These are phyloP conservation scores for Elysia chlorotica DNA, from an alignment of 1,140 invertebrate species.

Conservation along the genomic window DNA sequence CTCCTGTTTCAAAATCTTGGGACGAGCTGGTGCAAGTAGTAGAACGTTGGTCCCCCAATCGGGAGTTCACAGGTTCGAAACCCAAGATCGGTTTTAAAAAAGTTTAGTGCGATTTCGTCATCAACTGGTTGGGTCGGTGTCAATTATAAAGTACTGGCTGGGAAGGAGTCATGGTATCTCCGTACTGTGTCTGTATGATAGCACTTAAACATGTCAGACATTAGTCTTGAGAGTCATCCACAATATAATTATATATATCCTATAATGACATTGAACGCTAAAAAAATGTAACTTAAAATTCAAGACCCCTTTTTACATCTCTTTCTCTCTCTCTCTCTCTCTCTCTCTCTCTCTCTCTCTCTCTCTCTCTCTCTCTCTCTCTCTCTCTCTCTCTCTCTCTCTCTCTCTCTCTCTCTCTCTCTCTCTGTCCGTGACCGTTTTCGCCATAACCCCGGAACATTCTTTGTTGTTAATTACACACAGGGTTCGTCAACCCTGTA, in stretches of 20 bases:
- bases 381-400: neutral
- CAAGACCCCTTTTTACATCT: neutral
- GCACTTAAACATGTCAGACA: neutral
- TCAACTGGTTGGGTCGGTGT: neutral
- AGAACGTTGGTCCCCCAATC: neutral
- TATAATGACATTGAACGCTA: no score
- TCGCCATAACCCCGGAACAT: neutral
- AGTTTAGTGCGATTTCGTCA: neutral
- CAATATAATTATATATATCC: no score
- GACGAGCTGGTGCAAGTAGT: neutral
- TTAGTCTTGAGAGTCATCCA: neutral
- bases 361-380: conserved; percentile 3
- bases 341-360: conserved; percentile 8
- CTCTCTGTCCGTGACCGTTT: no score
- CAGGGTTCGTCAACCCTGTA: neutral
- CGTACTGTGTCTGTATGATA: neutral
- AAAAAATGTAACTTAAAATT: neutral
- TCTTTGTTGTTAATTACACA: neutral
- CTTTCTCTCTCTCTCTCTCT: neutral
- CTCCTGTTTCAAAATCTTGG: neutral
- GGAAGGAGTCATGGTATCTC: neutral
- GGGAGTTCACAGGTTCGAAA: neutral
- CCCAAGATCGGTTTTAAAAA: neutral
- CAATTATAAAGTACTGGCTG: neutral
- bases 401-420: no score